Percentiles rank a stretch among this genome's conserved stretches.
Evolutionary conservation across 2,113 vertebrate genomes (phyloP).

Genomic region (Oceanites oceanicus): DNA sequence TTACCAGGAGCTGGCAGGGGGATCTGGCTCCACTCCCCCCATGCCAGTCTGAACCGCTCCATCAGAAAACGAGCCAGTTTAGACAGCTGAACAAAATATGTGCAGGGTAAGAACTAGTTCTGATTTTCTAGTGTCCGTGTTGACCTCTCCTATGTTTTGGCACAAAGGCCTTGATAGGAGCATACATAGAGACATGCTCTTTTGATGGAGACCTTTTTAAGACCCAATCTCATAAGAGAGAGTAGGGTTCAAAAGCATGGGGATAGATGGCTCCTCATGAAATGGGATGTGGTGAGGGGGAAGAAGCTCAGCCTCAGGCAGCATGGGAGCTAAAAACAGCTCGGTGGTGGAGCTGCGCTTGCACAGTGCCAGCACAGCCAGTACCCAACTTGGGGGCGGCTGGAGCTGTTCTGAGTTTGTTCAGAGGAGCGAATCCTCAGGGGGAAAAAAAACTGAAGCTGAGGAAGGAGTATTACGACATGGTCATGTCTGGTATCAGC

Average conservation of each 20-base stretch:
- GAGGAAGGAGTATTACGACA: background rate
- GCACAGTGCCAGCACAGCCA: background rate
- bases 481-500: background rate
- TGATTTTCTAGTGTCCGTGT: background rate
- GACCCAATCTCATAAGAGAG: background rate
- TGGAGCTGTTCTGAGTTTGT: background rate
- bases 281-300: slow-evolving; percentile 19
- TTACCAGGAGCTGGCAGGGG: background rate
- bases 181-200: background rate
- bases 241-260: background rate
- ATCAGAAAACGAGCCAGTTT: background rate
- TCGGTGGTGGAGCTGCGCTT: background rate
- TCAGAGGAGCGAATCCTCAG: rapidly evolving
- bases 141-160: background rate
- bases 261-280: background rate
- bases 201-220: background rate
- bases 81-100: background rate
- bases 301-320: slow-evolving; percentile 4
- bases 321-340: slow-evolving; percentile 16
- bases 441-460: background rate
- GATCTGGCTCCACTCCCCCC: background rate
- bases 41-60: background rate
- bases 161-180: background rate
- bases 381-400: background rate
- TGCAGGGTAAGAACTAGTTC: background rate